These are phyloP conservation scores for Cheumatopsyche charites DNA, from an alignment of 1,140 invertebrate genomes.

Conservation along the genomic window DNA sequence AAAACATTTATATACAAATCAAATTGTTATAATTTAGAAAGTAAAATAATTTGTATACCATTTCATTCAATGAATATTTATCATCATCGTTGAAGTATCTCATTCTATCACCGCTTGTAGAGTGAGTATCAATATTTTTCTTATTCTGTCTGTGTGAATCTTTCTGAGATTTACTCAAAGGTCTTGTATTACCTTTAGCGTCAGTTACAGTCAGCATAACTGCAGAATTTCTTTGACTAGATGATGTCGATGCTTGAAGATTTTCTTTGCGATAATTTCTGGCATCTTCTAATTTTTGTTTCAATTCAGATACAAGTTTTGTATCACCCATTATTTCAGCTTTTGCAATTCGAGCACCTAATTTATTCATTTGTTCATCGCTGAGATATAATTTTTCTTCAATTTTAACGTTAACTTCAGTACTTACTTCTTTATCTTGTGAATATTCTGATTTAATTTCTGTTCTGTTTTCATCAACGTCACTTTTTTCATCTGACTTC, in stretches of 20 bases:
- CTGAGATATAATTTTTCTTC: constrained; percentile 58
- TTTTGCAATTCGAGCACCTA: constrained; percentile 87
- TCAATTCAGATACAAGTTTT: constrained; percentile 71
- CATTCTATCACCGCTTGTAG: constrained; percentile 70
- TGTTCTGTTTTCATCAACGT: constrained; percentile 47
- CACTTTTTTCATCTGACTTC: constrained; percentile 29
- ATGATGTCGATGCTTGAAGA: constrained; percentile 43
- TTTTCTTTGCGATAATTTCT: constrained; percentile 64
- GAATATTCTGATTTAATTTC: constrained; percentile 35
- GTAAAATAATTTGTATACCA: constrained; percentile 66
- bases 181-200: constrained; percentile 68
- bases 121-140: constrained; percentile 75
- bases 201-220: constrained; percentile 77
- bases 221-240: constrained; percentile 60
- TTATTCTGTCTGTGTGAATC: constrained; percentile 58
- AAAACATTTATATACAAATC: constrained; percentile 35
- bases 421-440: constrained; percentile 37
- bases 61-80: constrained; percentile 81
- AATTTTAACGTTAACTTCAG: constrained; percentile 45
- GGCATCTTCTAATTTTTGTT: constrained; percentile 75
- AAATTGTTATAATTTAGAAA: constrained; percentile 32
- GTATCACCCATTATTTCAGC: constrained; percentile 88
- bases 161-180: constrained; percentile 58
- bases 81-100: constrained; percentile 93
- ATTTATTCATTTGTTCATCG: constrained; percentile 84